phyloP scores from a whole-genome alignment of 2,888 invertebrate genomes.

The Oegoconia quadripuncta region DNA sequence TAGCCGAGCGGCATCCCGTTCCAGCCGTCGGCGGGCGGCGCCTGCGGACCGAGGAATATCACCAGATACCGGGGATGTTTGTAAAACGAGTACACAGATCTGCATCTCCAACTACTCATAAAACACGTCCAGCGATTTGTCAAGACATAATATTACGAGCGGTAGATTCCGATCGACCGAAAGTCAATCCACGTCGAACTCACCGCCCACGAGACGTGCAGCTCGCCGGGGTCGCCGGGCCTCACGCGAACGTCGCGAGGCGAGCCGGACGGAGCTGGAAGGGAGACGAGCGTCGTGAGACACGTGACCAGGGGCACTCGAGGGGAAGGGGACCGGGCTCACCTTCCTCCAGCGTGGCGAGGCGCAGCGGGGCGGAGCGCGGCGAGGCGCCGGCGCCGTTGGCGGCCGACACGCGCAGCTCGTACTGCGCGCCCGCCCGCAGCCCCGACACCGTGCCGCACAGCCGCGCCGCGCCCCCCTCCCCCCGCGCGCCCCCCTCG shows the following conservation, averaged over 20 bases:
- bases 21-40: slow-evolving; percentile 83
- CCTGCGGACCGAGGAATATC: slow-evolving; percentile 45
- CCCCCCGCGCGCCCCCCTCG: background rate
- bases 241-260: slow-evolving; percentile 83
- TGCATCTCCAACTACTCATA: background rate
- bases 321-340: background rate
- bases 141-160: no score
- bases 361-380: background rate
- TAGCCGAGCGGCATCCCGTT: slow-evolving; percentile 88
- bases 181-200: no score
- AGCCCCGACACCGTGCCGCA: background rate
- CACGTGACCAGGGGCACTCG: background rate
- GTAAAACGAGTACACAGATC: background rate
- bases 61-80: background rate
- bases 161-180: no score
- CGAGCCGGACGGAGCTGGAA: slow-evolving; percentile 33
- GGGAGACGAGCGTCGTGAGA: background rate
- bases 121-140: no score
- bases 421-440: background rate
- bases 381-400: background rate
- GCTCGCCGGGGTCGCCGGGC: slow-evolving; percentile 81
- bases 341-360: no score
- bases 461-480: background rate
- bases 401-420: no score
- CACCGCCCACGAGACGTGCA: slow-evolving; percentile 86